Conservation (phyloP, 2,797 vertebrate genomes). For the Rhynchonycteris naso region DNA sequence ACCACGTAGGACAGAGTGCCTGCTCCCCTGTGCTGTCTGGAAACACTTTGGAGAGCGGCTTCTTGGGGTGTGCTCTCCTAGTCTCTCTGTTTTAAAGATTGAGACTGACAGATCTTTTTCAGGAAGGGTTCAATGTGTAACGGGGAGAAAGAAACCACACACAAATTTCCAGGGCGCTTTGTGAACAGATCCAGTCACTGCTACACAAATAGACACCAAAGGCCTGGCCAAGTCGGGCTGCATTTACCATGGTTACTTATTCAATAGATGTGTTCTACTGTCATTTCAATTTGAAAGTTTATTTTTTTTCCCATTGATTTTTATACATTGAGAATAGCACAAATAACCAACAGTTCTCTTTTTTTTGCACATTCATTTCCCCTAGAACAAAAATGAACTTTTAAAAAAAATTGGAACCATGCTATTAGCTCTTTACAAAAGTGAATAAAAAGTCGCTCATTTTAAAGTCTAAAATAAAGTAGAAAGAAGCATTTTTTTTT, state of each 20-base stretch:
- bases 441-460: conserved; percentile 86
- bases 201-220: background rate
- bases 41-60: conserved; percentile 58
- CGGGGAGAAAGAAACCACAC: conserved; percentile 57
- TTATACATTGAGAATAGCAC: conserved; percentile 83
- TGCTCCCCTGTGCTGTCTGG: conserved; percentile 42
- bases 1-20: background rate
- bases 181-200: conserved; percentile 70
- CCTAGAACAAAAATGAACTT: conserved; percentile 84
- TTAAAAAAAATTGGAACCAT: conserved; percentile 83
- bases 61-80: background rate
- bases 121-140: conserved; percentile 60
- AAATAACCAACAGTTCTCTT: conserved; percentile 79
- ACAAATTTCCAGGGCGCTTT: conserved; percentile 50
- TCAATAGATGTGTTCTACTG: conserved; percentile 60
- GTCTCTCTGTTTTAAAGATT: conserved; percentile 60
- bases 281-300: conserved; percentile 78
- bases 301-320: conserved; percentile 72
- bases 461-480: conserved; percentile 85
- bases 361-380: conserved; percentile 80
- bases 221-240: background rate
- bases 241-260: background rate
- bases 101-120: conserved; percentile 31
- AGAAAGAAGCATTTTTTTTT: conserved; percentile 82
- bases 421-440: conserved; percentile 88